Evolutionary conservation across 2,113 vertebrate species (phyloP), one percentile per base, ranked within the genome.

Genomic region (Solenodon paradoxus): DNA sequence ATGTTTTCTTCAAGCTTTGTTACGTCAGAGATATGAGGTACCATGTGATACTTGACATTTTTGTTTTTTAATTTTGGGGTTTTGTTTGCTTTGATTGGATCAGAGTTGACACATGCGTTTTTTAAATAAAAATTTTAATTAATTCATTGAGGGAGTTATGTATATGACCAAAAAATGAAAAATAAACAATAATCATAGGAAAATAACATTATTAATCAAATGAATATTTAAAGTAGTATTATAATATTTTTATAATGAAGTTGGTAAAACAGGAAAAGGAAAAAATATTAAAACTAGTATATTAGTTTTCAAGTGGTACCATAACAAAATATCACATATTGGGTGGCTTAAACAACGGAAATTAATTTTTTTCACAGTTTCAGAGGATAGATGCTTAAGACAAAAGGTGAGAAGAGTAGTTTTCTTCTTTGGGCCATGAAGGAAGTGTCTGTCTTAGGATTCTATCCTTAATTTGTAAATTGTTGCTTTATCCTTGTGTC

Each of bases 401-500:
- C n/a, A n/a, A n/a, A n/a, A n/a, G n/a, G n/a, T n/a, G n/a, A n/a
- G n/a, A 28, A 17, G 22, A 5, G 19, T 9, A 7, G 42, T 15
- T 59, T n/a, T 2, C 19, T 49, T 53, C 40, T 75, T 7, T 9
- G 30, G 7, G 0, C 3, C 26, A 1, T 68, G 45, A 90, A 49
- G 30, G 9, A 78, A 32, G 22, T n/a, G 0, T 61, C 1, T 42
- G 26, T 53, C 38, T 16, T 35, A 63, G 0, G 2, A 0, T 5
- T 15, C 2, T 51, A 40, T 59, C n/a, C 7, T 40, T 49, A 19
- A 30, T 1, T 45, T 45, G 3, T 5, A 55, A 3, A 86, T 55
- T 9, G 45, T 64, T 53, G 0, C 47, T 9, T 47, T 49, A 19
- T 66, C 19, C 16, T 20, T 72, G 11, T 16, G 6, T n/a, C 38